Percentiles rank a stretch among this genome's conserved stretches.
Conservation (phyloP, 2,888 invertebrate species). For the Sinodicranocentrus sp. region DNA sequence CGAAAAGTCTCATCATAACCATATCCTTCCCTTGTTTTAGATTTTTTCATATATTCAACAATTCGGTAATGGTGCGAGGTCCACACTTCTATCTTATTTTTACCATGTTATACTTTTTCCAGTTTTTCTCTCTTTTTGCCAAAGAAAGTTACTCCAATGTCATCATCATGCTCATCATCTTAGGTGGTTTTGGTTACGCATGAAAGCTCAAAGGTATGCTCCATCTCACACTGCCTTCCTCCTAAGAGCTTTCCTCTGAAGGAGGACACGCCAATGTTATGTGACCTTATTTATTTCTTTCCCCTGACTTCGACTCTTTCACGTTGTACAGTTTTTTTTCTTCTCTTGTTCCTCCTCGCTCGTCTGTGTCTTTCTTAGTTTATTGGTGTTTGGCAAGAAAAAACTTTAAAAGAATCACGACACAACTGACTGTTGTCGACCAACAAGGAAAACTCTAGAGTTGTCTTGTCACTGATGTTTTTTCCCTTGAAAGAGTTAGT, state of each 20-base stretch:
- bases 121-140: not conserved
- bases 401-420: conserved; percentile 25
- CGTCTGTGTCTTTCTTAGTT: not conserved
- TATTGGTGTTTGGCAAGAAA: conserved; percentile 20
- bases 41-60: not conserved
- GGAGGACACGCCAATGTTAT: conserved; percentile 12
- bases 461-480: too few relatives aligned
- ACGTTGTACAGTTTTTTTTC: not conserved
- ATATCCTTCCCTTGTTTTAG: too few relatives aligned
- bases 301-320: not conserved
- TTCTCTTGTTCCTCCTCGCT: not conserved
- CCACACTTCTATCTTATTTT: not conserved
- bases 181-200: conserved; percentile 63
- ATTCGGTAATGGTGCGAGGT: not conserved
- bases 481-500: too few relatives aligned
- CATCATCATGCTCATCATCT: conserved; percentile 58
- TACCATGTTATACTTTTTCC: not conserved
- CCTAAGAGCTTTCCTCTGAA: not conserved
- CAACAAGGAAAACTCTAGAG: not conserved
- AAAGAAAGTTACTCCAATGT: conserved; percentile 22
- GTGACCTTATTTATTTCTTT: conserved; percentile 38
- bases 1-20: too few relatives aligned
- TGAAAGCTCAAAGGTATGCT: conserved; percentile 59
- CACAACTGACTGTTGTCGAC: not conserved
- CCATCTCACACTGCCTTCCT: conserved; percentile 44